Conservation (phyloP, 2,797 vertebrate genomes). For the Pangasius macronema region DNA sequence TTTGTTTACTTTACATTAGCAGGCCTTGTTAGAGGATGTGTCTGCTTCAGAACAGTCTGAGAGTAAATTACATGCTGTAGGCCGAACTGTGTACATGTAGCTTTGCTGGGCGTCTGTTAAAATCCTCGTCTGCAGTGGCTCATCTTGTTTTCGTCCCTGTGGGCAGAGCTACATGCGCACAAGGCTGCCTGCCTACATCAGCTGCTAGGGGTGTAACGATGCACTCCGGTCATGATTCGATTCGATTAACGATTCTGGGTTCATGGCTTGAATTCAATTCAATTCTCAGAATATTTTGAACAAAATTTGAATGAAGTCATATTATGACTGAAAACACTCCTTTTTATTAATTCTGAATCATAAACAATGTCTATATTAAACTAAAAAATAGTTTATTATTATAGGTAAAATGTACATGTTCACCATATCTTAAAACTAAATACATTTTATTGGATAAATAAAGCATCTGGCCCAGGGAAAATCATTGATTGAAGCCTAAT, state of each 20-base stretch:
- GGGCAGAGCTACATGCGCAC: background rate
- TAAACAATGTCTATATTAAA: background rate
- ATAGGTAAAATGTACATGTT: background rate
- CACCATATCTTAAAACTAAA: background rate
- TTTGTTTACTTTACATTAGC: background rate
- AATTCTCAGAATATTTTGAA: background rate
- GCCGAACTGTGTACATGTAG: background rate
- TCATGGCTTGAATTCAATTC: background rate
- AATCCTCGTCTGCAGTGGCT: background rate
- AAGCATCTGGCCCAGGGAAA: background rate
- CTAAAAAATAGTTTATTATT: background rate
- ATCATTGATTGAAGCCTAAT: background rate
- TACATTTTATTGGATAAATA: background rate
- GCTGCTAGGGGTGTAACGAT: background rate
- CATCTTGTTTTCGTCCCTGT: background rate
- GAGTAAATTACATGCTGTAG: constrained; percentile 19
- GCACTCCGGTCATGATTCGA: background rate
- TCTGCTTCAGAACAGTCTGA: background rate
- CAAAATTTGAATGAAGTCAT: background rate
- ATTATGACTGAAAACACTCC: background rate
- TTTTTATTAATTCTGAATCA: background rate
- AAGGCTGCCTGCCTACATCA: background rate
- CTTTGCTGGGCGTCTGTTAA: background rate
- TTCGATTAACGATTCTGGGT: background rate
- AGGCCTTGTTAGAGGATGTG: background rate